Evolutionary conservation across 2,797 vertebrate genomes (phyloP).

Genomic region (Acrocephalus scirpaceus): DNA sequence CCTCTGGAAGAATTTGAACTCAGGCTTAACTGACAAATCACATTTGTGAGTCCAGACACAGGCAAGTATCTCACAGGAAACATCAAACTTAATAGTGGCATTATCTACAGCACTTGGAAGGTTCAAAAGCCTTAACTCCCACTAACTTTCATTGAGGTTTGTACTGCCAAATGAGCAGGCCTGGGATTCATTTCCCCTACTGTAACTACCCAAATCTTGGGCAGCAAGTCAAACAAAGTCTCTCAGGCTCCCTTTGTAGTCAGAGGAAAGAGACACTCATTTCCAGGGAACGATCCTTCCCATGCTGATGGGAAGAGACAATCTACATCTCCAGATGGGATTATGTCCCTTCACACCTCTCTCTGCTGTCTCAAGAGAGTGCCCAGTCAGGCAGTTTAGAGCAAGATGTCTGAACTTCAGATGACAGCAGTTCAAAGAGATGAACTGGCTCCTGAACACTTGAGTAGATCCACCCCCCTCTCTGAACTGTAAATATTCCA

Average conservation of each 20-base stretch:
- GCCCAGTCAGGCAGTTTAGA: background rate
- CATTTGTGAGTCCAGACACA: constrained; percentile 13
- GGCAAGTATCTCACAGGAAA: constrained; percentile 43
- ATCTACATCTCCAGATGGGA: background rate
- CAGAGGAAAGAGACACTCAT: background rate
- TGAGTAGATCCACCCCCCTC: background rate
- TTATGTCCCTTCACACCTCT: background rate
- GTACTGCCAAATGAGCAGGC: constrained; percentile 25
- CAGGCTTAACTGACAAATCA: constrained; percentile 21
- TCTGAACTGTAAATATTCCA: background rate
- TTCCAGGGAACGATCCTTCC: background rate
- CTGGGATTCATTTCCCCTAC: constrained; percentile 11
- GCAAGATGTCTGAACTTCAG: background rate
- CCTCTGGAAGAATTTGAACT: background rate
- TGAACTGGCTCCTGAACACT: background rate
- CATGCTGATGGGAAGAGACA: background rate
- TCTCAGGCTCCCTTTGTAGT: background rate
- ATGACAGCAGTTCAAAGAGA: background rate
- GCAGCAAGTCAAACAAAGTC: constrained; percentile 6
- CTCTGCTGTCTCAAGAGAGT: background rate
- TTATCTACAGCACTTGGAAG: constrained; percentile 48
- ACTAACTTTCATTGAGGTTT: constrained; percentile 34
- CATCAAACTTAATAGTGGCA: constrained; percentile 50
- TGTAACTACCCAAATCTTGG: constrained; percentile 1
- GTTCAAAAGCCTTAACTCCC: constrained; percentile 43